phyloP scores from a whole-genome alignment of 2,113 vertebrate genomes.

The Heterocephalus glaber region DNA sequence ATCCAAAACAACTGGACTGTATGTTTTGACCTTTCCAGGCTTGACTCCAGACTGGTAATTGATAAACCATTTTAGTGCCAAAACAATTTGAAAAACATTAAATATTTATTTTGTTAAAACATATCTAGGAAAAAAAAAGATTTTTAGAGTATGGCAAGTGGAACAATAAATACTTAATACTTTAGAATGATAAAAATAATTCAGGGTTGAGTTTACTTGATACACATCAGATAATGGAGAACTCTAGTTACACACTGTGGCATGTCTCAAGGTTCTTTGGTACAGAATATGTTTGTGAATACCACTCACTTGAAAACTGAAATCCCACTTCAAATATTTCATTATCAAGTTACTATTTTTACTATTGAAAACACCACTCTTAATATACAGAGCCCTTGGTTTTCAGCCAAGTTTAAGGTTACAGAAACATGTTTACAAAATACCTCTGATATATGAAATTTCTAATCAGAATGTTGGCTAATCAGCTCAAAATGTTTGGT shows the following conservation, averaged over 20 bases:
- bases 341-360: background rate
- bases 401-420: background rate
- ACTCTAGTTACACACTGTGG: background rate
- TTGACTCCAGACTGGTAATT: background rate
- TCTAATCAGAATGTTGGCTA: background rate
- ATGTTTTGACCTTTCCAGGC: background rate
- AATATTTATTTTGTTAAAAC: background rate
- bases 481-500: background rate
- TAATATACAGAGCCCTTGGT: background rate
- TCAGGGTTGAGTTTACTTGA: background rate
- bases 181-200: background rate
- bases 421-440: background rate
- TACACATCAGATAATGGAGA: background rate
- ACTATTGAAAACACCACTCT: background rate
- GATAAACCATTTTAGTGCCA: background rate
- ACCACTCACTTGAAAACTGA: background rate
- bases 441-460: background rate
- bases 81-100: background rate
- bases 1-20: background rate
- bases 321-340: background rate
- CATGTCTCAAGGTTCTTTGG: background rate
- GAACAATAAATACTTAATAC: background rate
- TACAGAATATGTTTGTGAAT: background rate
- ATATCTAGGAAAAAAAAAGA: background rate
- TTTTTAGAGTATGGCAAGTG: background rate